phyloP scores from a whole-genome alignment of 2,888 invertebrate genomes.

The Dysmachus trigonus region DNA sequence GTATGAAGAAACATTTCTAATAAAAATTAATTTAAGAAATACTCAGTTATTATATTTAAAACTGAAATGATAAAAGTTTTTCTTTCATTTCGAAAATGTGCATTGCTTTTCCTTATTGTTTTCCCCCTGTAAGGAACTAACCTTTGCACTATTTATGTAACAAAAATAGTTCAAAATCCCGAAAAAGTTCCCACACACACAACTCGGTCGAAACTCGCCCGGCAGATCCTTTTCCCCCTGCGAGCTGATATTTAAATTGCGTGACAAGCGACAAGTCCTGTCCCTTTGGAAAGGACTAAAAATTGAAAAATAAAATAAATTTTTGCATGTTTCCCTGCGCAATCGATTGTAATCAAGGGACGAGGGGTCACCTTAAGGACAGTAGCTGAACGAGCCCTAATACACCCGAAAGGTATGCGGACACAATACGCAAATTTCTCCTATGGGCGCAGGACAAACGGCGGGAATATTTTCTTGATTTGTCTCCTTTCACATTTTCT shows the following conservation, averaged over 20 bases:
- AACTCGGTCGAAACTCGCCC: constrained; percentile 9
- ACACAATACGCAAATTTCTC: constrained; percentile 30
- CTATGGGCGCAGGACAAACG: neutral
- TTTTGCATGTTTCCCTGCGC: constrained; percentile 26
- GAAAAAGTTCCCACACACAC: constrained; percentile 43
- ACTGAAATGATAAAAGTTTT: neutral
- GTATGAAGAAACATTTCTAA: neutral
- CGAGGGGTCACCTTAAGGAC: constrained; percentile 4
- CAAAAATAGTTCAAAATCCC: neutral
- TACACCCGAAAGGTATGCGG: neutral
- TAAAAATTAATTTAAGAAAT: neutral
- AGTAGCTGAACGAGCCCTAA: neutral
- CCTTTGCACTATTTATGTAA: neutral
- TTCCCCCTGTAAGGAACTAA: neutral
- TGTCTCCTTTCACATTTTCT: constrained; percentile 24
- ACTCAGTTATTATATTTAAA: neutral
- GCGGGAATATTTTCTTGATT: constrained; percentile 16
- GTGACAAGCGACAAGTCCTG: constrained; percentile 5
- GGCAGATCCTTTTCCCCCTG: neutral
- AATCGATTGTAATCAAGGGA: constrained; percentile 31
- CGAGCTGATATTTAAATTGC: neutral
- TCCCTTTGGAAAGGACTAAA: neutral
- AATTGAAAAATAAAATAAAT: constrained; percentile 13
- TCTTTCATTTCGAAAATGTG: neutral
- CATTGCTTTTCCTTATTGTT: neutral